Evolutionary conservation across 1,140 invertebrate genomes (phyloP), one percentile per base, ranked within the genome.

Genomic region (Pogonomyrmex californicus): DNA sequence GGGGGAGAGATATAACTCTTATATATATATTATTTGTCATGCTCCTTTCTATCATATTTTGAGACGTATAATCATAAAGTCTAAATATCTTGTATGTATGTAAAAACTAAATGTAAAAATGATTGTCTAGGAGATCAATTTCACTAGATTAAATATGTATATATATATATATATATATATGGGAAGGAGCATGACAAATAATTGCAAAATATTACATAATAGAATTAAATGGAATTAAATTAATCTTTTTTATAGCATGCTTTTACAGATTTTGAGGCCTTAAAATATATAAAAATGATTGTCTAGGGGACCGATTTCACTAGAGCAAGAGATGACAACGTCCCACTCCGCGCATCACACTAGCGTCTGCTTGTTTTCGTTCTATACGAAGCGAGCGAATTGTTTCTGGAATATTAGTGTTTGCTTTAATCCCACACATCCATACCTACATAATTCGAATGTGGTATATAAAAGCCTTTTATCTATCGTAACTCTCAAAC

Each of bases 401-500:
- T 51, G 47, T 79, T 65, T 36, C 60, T 51, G 44, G 62, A 54
- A 79, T 79, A 76, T 44, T 47, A 23, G n/a, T 79, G 60, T 79
- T 79, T 79, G 47, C 77, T 79, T 79, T 66, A 79, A 79, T 66
- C 62, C 62, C 41, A 41, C 17, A 65, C 65, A 47, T 5, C 58
- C 63, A 30, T 23, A 49, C 30, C 12, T 12, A 62, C 6, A 62
- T n/a, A 76, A 38, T 47, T 54, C 49, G 47, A 54, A 79, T 79
- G 41, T 60, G 10, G 76, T 65, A 68, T 79, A 66, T 79, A 79
- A 79, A 79, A 79, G 41, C 30, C 65, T 62, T 78, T 79, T 71
- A 86, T 88, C 85, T 73, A 86, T 63, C 33, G 71, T 71, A 58
- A 79, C 77, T 86, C 77, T 41, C 62, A 36, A 68, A 66, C 62